Conservation (phyloP, 2,797 vertebrate species). For the Chrosomus eos region DNA sequence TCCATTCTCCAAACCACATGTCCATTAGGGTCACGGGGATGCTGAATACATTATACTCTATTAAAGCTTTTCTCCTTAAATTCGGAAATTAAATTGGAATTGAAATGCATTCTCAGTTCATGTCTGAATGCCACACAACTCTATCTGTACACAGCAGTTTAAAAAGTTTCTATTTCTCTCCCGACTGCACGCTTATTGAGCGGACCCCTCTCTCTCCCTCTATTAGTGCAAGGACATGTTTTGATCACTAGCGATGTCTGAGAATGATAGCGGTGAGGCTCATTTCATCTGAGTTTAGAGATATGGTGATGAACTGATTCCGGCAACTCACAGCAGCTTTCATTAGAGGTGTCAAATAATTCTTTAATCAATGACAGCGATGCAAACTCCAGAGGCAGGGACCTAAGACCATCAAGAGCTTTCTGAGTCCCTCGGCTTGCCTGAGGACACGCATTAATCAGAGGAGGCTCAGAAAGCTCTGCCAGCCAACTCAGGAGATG, state of each 20-base stretch:
- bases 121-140: not conserved
- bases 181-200: not conserved
- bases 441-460: conserved; percentile 61
- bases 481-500: conserved; percentile 45
- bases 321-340: conserved; percentile 35
- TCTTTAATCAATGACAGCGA: conserved; percentile 57
- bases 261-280: conserved; percentile 13
- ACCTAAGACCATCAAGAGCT: conserved; percentile 43
- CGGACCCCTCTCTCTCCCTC: not conserved
- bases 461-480: conserved; percentile 42
- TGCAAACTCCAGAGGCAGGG: conserved; percentile 45
- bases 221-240: conserved; percentile 10
- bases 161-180: not conserved
- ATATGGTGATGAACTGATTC: conserved; percentile 43
- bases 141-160: not conserved
- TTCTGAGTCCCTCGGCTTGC: conserved; percentile 49
- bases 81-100: not conserved
- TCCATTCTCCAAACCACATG: not conserved
- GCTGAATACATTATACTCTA: not conserved
- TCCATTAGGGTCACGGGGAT: not conserved
- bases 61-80: conserved; percentile 1
- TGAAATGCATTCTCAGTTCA: not conserved
- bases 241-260: not conserved
- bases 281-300: conserved; percentile 31
- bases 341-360: conserved; percentile 58